Evolutionary conservation across 2,113 vertebrate genomes (phyloP), one percentile per base, ranked within the genome.

Genomic region (Diphyllodes magnificus): DNA sequence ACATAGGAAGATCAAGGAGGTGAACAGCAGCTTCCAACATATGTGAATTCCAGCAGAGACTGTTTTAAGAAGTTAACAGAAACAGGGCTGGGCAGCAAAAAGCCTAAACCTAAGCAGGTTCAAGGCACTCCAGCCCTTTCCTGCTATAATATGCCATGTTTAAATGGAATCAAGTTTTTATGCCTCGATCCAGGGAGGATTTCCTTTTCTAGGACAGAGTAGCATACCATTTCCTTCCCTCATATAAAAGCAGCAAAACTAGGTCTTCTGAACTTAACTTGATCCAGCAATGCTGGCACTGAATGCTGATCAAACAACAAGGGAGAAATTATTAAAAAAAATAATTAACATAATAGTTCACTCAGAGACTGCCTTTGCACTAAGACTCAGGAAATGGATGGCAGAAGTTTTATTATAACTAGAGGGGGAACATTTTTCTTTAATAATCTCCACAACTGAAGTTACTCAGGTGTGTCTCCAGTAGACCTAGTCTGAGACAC

Each of bases 401-500:
- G 54, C 84, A 69, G 44, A 35, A 86, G 33, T 78, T 83, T 91
- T 93, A 94, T 93, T 92, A 88, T 92, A 92, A 95, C 94, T 89
- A 93, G 93, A 95, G 90, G 96, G 90, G 88, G 78, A 95, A 35
- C 51, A 76, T 93, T 96, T 94, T 95, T 57, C 69, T 95, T 83
- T 47, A 54, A 92, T 87, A 91, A 93, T 82, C 94, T 94, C 68
- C 44, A 30, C 82, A 97, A 88, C 69, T 91, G 95, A 93, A 90
- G 72, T 92, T 89, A 86, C 84, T 88, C 97, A 94, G 95, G 96
- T 94, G 95, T 92, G 94, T 90, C 92, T 93, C 79, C 59, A 40
- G 54, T 35, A 93, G 78, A 86, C 84, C 90, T 84, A 31, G 79
- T 81, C 89, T 82, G 93, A 94, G 82, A 94, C 92, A 82, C 45